phyloP scores from a whole-genome alignment of 2,888 invertebrate species.

The Saturnia japonica region DNA sequence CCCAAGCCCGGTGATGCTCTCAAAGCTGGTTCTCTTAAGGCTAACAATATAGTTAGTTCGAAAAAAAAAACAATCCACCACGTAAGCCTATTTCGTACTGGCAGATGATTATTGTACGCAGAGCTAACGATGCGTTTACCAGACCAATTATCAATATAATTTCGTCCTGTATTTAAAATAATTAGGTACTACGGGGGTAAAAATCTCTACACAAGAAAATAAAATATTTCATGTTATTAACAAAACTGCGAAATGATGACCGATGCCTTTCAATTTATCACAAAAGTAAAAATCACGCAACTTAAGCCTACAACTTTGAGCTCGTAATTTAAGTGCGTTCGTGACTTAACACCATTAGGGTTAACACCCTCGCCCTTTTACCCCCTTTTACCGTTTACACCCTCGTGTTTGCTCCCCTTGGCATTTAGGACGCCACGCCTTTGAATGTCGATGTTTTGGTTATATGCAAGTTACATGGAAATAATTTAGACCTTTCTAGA shows the following conservation, averaged over 20 bases:
- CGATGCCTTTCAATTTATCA: slow-evolving; percentile 5
- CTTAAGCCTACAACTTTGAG: slow-evolving; percentile 11
- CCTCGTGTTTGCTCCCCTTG: slow-evolving; percentile 41
- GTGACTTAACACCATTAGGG: slow-evolving; percentile 74
- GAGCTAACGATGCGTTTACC: no score
- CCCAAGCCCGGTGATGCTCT: no score
- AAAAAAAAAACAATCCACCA: no score
- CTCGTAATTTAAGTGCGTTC: slow-evolving; percentile 60
- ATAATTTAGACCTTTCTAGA: not conserved
- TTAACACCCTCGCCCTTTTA: slow-evolving; percentile 56
- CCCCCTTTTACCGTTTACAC: slow-evolving; percentile 37
- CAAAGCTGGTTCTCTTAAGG: no score
- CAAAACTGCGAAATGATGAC: not conserved
- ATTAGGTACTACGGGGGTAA: no score
- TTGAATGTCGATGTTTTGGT: slow-evolving; percentile 7
- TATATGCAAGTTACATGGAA: not conserved
- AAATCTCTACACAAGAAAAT: no score
- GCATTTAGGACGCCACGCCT: slow-evolving; percentile 55
- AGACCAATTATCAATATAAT: no score
- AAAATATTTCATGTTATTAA: no score
- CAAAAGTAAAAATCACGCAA: slow-evolving; percentile 5
- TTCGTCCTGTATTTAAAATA: no score
- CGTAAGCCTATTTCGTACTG: no score
- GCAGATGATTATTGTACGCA: no score
- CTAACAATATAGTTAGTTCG: no score